Conservation (phyloP, 2,113 vertebrate species). For the Apus apus region DNA sequence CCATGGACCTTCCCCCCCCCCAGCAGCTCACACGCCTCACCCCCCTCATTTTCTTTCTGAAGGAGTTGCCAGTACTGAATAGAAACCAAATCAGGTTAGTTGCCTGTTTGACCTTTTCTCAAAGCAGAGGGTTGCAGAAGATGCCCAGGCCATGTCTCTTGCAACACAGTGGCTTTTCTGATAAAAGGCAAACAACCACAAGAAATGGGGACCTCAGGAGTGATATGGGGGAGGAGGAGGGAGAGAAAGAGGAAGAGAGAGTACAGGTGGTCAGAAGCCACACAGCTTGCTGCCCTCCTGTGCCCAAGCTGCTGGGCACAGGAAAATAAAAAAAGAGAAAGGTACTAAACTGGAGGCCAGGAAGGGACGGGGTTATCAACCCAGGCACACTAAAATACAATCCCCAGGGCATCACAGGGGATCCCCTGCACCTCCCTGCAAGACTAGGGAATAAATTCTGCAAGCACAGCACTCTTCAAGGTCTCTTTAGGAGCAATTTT, state of each 20-base stretch:
- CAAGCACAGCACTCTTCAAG: background rate
- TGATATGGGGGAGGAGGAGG: background rate
- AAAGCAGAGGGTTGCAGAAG: background rate
- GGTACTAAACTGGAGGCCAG: background rate
- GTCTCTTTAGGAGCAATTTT: background rate
- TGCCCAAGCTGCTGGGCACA: background rate
- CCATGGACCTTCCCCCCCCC: background rate
- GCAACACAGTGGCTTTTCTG: background rate
- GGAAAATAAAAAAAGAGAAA: background rate
- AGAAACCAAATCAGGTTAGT: background rate
- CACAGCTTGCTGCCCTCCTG: background rate
- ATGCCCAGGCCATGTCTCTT: background rate
- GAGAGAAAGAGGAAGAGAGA: constrained; percentile 35
- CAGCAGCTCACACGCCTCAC: rapidly evolving
- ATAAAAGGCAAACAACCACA: background rate
- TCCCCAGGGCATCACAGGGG: rapidly evolving
- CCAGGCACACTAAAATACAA: rapidly evolving
- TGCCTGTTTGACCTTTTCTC: background rate
- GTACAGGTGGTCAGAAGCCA: background rate
- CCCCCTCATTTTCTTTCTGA: background rate
- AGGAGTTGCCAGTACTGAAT: background rate
- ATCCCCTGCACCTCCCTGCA: rapidly evolving
- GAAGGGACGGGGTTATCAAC: too few species aligned
- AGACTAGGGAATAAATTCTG: background rate
- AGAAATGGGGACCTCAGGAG: rapidly evolving